Evolutionary conservation across 2,113 vertebrate genomes (phyloP), one percentile per base, ranked within the genome.

Genomic region (Tenrec ecaudatus): DNA sequence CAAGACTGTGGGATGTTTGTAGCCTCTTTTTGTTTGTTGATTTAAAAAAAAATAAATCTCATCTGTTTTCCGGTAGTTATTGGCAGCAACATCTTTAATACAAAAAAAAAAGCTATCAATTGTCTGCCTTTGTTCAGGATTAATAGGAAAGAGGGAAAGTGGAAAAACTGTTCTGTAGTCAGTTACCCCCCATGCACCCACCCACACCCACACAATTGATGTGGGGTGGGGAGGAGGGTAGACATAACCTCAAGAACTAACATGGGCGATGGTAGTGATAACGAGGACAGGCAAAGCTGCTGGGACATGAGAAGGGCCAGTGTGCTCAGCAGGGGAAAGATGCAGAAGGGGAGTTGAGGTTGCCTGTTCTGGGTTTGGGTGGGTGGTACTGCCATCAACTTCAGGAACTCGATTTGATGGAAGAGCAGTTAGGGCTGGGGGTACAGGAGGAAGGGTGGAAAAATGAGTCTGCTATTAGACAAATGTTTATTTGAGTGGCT

Each of bases 1-100:
- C 1, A 33, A 33, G 29, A 4, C 81, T 23, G 4, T 3, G 27
- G 16, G 3, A 0, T 1, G 12, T 43, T 8, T 3, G 6, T 23
- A 40, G 77, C 76, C 53, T 29, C 36, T n/a, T 43, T 23, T 29
- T 7, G 16, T 27, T 57, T 76, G 38, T 31, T 83, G 33, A 33
- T 71, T 40, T 40, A 40, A 53, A 53, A 53, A 10, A 22, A 53
- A 53, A 53, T 5, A 22, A 33, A 6, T 43, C 43, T 38, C 22
- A 0, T 82, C 20, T 8, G 20, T 40, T 62, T 43, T 76, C 60
- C 36, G 14, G 43, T 33, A 43, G 64, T 19, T 38, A 7, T 23
- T 12, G 38, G 77, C 60, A 31, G 22, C 16, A 68, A 47, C 81
- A 22, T 62, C 47, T 82, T 76, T 71, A 83, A 71, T 27, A 29